Evolutionary conservation across 2,888 invertebrate species (phyloP).

Genomic region (Andrena trimmerana): DNA sequence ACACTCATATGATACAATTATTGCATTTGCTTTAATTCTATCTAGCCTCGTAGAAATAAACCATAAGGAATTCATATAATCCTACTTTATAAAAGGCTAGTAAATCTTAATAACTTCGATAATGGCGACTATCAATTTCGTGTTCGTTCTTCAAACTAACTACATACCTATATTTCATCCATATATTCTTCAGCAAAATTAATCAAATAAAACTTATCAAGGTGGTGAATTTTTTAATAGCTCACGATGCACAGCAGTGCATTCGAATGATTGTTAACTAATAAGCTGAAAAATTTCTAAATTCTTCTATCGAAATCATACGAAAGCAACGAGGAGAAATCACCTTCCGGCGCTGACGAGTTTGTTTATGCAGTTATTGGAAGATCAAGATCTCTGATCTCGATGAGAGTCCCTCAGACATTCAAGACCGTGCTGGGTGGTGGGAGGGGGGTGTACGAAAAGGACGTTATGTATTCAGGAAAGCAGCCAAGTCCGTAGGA

Average conservation of each 20-base stretch:
- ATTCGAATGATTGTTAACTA: background rate
- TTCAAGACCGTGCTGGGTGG: constrained; percentile 29
- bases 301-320: background rate
- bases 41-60: too few relatives aligned
- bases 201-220: too few relatives aligned
- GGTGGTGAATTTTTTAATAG: background rate
- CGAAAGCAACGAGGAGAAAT: background rate
- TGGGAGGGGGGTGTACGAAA: constrained; percentile 38
- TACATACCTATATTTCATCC: too few relatives aligned
- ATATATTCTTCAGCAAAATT: too few relatives aligned
- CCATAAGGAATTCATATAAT: too few relatives aligned
- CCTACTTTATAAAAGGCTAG: too few relatives aligned
- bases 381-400: constrained; percentile 74
- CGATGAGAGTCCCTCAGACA: constrained; percentile 30
- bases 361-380: background rate
- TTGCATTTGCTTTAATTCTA: too few relatives aligned
- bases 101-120: too few relatives aligned
- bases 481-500: constrained; percentile 77
- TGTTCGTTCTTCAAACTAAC: too few relatives aligned
- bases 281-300: background rate
- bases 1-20: too few relatives aligned
- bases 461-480: constrained; percentile 78
- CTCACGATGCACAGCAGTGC: background rate
- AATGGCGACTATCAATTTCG: too few relatives aligned
- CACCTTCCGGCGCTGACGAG: background rate